Conservation (phyloP, 2,797 vertebrate species). For the Rachycentron canadum region DNA sequence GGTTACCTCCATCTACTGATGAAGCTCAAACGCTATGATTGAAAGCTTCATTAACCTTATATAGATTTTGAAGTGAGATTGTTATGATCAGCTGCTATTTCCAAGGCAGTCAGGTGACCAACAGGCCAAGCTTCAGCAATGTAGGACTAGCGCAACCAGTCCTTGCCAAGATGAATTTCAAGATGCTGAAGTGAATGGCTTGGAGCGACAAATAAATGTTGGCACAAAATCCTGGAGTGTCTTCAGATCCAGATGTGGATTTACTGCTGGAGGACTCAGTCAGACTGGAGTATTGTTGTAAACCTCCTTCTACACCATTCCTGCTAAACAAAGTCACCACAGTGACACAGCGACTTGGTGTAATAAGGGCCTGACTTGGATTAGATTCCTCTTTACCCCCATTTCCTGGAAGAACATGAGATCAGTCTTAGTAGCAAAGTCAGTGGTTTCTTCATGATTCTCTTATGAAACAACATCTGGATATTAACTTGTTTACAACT, state of each 20-base stretch:
- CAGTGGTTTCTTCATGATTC: background rate
- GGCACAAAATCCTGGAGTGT: background rate
- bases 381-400: background rate
- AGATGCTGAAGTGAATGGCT: background rate
- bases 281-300: constrained; percentile 14
- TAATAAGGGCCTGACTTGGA: constrained; percentile 14
- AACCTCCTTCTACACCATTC: constrained; percentile 34
- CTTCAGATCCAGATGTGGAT: constrained; percentile 13
- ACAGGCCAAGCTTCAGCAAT: background rate
- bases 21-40: background rate
- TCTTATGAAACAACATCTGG: constrained; percentile 28
- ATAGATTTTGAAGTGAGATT: background rate
- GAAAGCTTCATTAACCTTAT: background rate
- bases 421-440: background rate
- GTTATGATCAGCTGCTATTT: background rate
- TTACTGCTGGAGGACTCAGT: background rate
- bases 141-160: background rate
- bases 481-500: constrained; percentile 6
- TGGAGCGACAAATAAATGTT: background rate
- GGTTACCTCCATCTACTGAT: background rate
- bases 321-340: constrained; percentile 37
- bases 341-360: constrained; percentile 24
- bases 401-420: constrained; percentile 24
- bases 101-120: background rate
- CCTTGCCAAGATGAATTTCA: background rate